phyloP scores from a whole-genome alignment of 2,888 invertebrate species.

The Sussaba pulchella region DNA sequence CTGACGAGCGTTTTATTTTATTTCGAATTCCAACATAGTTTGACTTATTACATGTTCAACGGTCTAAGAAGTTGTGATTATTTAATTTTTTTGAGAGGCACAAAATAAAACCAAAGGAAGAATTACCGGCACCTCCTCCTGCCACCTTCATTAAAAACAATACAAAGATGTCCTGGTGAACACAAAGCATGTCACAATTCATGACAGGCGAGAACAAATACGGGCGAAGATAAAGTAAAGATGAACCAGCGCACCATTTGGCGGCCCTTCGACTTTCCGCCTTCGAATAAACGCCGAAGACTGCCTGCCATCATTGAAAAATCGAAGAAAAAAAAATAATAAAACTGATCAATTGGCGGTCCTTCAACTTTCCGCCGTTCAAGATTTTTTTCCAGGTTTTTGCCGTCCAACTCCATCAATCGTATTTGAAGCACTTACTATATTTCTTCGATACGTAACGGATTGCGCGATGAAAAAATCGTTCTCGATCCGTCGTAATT shows the following conservation, averaged over 20 bases:
- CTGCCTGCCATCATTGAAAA: too few relatives aligned
- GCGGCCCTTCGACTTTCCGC: constrained; percentile 36
- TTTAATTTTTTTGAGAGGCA: too few relatives aligned
- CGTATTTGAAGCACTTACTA: constrained; percentile 2
- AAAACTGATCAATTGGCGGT: constrained; percentile 15
- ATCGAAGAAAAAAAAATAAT: too few relatives aligned
- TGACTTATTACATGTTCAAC: too few relatives aligned
- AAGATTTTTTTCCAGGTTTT: neutral
- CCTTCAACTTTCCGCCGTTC: constrained; percentile 34
- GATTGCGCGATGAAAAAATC: constrained; percentile 43
- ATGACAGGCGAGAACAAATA: neutral
- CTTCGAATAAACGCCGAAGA: too few relatives aligned
- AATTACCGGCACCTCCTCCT: too few relatives aligned
- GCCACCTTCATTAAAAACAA: neutral
- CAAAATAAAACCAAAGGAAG: too few relatives aligned
- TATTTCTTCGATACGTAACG: constrained; percentile 4
- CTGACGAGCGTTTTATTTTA: too few relatives aligned
- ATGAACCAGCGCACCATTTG: constrained; percentile 1
- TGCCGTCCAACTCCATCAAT: neutral
- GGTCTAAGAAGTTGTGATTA: too few relatives aligned
- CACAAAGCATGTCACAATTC: neutral
- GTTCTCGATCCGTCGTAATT: constrained; percentile 46
- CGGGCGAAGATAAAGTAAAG: neutral
- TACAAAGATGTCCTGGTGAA: neutral
- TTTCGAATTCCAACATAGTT: too few relatives aligned